A percentile compares a stretch with the other conserved stretches of the same genome.
phyloP scores from a whole-genome alignment of 2,888 invertebrate species.

The Trichopoda pennipes region DNA sequence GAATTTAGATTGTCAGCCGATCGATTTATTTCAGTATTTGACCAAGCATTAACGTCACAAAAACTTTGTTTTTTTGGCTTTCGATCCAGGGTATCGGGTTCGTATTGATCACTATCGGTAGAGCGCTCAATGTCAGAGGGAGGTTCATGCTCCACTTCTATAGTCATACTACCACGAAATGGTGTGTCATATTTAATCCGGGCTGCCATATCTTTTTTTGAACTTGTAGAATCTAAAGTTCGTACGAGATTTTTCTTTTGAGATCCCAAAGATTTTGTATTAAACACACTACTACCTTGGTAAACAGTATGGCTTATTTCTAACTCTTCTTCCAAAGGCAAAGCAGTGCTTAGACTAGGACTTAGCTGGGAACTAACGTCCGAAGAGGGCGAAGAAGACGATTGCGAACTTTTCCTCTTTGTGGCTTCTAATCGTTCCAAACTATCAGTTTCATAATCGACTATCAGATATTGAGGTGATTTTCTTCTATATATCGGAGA shows the following conservation, averaged over 20 bases:
- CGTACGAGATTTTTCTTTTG: constrained; percentile 75
- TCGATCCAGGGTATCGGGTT: constrained; percentile 92
- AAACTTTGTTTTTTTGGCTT: constrained; percentile 85
- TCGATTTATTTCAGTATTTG: constrained; percentile 82
- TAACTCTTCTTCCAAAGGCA: constrained; percentile 90
- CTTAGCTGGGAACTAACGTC: constrained; percentile 86
- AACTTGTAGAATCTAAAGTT: constrained; percentile 64
- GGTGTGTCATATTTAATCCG: constrained; percentile 85
- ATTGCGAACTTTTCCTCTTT: constrained; percentile 80
- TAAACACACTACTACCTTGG: constrained; percentile 79
- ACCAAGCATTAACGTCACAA: constrained; percentile 81
- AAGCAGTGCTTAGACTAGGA: constrained; percentile 87
- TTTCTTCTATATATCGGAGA: constrained; percentile 80
- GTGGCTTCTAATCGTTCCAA: constrained; percentile 84
- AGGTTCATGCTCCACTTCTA: constrained; percentile 91
- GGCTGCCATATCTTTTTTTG: constrained; percentile 79
- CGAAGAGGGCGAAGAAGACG: constrained; percentile 83
- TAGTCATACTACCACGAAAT: constrained; percentile 87
- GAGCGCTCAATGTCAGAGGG: constrained; percentile 87
- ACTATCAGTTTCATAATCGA: constrained; percentile 89
- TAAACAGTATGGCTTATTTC: constrained; percentile 90
- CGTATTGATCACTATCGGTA: constrained; percentile 87
- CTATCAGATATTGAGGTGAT: constrained; percentile 81
- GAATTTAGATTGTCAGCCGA: constrained; percentile 54
- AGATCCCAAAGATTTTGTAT: constrained; percentile 78